Base-by-base conservation (phyloP, 2,113 vertebrate genomes). In the Jacana jacana region DNA sequence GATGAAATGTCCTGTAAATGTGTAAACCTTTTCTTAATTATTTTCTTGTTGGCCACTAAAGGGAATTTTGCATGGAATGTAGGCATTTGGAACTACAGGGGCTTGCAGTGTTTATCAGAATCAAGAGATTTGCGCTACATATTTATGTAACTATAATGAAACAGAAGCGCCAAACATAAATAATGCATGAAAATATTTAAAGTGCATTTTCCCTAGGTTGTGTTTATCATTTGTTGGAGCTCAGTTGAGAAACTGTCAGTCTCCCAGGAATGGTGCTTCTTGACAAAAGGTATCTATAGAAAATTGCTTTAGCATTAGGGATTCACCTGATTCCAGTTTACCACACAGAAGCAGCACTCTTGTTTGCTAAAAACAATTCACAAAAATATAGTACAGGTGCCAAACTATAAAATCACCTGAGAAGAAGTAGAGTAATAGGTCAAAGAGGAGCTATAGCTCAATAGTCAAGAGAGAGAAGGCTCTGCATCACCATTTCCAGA, bases 1-100 rank as follows among this genome's bases (percentile, higher is more conserved):
- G 69, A 94, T 87, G 72, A 94, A 95, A 93, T 10, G 44, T 93
- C 80, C 60, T 78, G 39, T 81, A 78, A 88, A 88, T 84, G 30
- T 88, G 4, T 55, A 88, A 90, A 57, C 35, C 8, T 30, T 52
- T 42, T 65, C 60, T 75, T 19, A 17, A 39, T 81, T 92, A 60
- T 94, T 94, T 86, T 92, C 48, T 92, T 79, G 25, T 42, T 84
- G 52, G 66, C 54, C 25, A 63, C 61, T 81, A 57, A 93, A 78
- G 70, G 40, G 84, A 95, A 69, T 94, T 93, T 88, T 93, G 57
- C 31, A 46, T 61, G 52, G 27, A 84, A 89, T 84, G 39, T 52
- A 86, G 69, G 13, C 19, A 61, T 91, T 75, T 88, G 48, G 42
- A 89, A 40, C 69, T 88, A 57, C 18, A 44, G 49, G 28, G 19